Percentiles rank a stretch among this genome's conserved stretches.
Conservation (phyloP, 2,888 invertebrate species). For the Drosophila vallismaia region DNA sequence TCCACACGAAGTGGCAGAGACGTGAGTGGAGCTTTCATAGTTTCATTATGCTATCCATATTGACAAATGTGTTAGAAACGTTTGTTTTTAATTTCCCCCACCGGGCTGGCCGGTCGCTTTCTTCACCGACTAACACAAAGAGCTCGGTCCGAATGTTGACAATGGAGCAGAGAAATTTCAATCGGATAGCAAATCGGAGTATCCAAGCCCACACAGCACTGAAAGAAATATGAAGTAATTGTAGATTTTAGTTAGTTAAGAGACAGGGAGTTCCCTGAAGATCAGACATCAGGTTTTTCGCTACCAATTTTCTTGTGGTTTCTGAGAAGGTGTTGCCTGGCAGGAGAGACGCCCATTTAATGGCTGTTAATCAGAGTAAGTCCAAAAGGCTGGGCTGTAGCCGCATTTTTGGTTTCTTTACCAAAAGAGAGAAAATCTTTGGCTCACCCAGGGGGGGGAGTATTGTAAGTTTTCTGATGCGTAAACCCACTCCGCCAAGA, state of each 20-base stretch:
- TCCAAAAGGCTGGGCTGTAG: constrained; percentile 18
- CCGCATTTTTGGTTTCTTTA: constrained; percentile 36
- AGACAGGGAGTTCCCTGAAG: too few relatives aligned
- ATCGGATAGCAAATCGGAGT: constrained; percentile 18
- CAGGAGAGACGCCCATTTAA: constrained; percentile 37
- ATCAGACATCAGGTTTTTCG: too few relatives aligned
- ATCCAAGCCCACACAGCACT: background rate
- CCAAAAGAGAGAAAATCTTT: constrained; percentile 47
- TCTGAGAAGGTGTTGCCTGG: constrained; percentile 16
- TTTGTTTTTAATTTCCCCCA: constrained; percentile 45
- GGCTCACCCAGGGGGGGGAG: constrained; percentile 3
- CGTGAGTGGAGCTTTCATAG: constrained; percentile 45
- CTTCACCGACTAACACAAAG: constrained; percentile 46
- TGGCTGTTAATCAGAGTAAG: constrained; percentile 62
- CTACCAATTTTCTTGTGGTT: background rate
- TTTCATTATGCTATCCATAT: constrained; percentile 51
- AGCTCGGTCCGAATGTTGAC: constrained; percentile 20
- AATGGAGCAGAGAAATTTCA: constrained; percentile 38
- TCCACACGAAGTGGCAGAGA: constrained; percentile 13
- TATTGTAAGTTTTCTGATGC: constrained; percentile 57
- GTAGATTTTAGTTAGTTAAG: background rate
- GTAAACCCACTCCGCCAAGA: constrained; percentile 57
- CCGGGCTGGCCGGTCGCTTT: constrained; percentile 37
- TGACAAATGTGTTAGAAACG: constrained; percentile 54
- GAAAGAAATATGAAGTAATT: background rate